These are phyloP conservation scores for Heterohyrax brucei DNA, from an alignment of 2,797 vertebrate genomes.

Conservation along the genomic window DNA sequence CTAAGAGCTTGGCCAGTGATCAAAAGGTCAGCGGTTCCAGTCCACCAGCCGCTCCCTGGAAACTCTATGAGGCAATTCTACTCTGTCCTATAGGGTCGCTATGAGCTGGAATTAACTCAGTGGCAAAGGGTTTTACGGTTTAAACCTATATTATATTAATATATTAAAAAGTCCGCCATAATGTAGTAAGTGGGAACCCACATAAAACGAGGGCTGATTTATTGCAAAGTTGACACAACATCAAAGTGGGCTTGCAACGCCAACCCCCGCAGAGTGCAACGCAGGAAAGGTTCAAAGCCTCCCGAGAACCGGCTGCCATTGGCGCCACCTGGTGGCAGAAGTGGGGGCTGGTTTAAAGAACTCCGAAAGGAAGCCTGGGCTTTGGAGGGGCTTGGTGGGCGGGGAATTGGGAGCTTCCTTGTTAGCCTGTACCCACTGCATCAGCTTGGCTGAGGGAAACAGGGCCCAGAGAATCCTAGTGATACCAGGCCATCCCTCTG, in stretches of 20 bases:
- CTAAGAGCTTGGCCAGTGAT: too few relatives aligned
- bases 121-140: too few relatives aligned
- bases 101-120: too few relatives aligned
- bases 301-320: rapidly evolving
- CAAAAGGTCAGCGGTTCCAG: too few relatives aligned
- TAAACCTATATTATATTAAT: too few relatives aligned
- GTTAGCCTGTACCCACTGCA: not conserved
- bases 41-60: too few relatives aligned
- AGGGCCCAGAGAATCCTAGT: not conserved
- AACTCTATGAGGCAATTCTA: too few relatives aligned
- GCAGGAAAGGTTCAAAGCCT: rapidly evolving
- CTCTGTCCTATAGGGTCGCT: too few relatives aligned
- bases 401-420: not conserved
- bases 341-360: rapidly evolving
- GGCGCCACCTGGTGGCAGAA: conserved; percentile 40
- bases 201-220: not conserved
- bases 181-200: not conserved
- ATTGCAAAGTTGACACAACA: rapidly evolving
- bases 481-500: not conserved
- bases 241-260: rapidly evolving
- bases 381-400: not conserved
- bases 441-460: not conserved
- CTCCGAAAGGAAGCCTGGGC: not conserved
- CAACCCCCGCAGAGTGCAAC: too few relatives aligned
- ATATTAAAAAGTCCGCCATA: not conserved